Evolutionary conservation across 2,113 vertebrate species (phyloP).

Genomic region (Potamarius usumacintae): DNA sequence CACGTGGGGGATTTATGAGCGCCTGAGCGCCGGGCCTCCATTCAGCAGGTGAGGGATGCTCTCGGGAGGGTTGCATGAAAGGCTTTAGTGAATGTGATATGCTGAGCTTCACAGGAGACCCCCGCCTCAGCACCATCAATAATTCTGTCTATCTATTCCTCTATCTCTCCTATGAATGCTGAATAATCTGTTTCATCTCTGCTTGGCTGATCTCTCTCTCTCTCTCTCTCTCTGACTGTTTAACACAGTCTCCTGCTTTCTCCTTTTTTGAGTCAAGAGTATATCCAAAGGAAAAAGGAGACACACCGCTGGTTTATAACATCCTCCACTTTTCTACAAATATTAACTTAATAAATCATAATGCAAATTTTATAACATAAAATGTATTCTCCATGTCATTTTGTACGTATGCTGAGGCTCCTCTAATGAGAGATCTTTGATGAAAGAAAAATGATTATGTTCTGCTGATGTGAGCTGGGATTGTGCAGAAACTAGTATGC

Average conservation of each 20-base stretch:
- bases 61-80: constrained; percentile 41
- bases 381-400: background rate
- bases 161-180: constrained; percentile 45
- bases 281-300: background rate
- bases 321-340: too few relatives aligned
- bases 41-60: constrained; percentile 45
- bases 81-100: constrained; percentile 51
- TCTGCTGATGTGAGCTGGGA: background rate
- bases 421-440: background rate
- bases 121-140: constrained; percentile 51
- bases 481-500: background rate
- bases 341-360: too few relatives aligned
- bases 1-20: constrained; percentile 6
- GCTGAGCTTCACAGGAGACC: constrained; percentile 47
- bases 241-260: background rate
- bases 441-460: background rate
- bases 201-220: constrained; percentile 23
- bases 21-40: background rate
- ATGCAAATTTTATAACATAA: too few relatives aligned
- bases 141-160: constrained; percentile 54
- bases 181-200: constrained; percentile 48
- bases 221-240: background rate
- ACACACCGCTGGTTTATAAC: background rate
- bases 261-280: background rate
- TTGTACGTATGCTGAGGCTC: background rate